These are phyloP conservation scores for Brenthis ino DNA, from an alignment of 2,888 invertebrate genomes.

Conservation along the genomic window DNA sequence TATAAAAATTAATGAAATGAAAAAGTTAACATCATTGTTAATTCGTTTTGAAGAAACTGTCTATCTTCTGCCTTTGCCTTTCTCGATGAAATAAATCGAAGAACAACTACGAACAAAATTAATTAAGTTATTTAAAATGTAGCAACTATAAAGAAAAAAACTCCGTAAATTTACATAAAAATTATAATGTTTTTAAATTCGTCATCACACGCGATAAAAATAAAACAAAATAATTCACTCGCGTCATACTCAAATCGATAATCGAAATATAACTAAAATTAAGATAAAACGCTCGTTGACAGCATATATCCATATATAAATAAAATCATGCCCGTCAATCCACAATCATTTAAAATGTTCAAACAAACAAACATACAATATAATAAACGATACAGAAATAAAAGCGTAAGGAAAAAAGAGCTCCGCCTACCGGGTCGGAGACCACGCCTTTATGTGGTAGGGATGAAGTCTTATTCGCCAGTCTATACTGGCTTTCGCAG, in stretches of 20 bases:
- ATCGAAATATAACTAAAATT: constrained; percentile 48
- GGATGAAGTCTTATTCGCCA: constrained; percentile 65
- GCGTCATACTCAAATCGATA: constrained; percentile 21
- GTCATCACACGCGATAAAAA: too few species aligned
- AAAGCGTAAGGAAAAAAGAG: constrained; percentile 60
- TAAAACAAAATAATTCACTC: too few species aligned
- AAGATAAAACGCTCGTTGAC: constrained; percentile 50
- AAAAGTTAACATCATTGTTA: too few species aligned
- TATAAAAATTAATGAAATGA: too few species aligned
- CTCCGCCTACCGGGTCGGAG: constrained; percentile 52
- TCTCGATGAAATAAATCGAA: too few species aligned
- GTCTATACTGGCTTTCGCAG: constrained; percentile 67
- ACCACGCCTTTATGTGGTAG: constrained; percentile 63
- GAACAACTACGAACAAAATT: too few species aligned
- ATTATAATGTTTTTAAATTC: too few species aligned
- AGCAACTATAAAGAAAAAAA: too few species aligned
- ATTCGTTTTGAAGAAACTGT: too few species aligned
- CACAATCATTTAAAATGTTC: constrained; percentile 66
- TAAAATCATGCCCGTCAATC: constrained; percentile 41
- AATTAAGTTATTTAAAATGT: too few species aligned
- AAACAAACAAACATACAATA: constrained; percentile 72
- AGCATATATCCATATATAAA: constrained; percentile 17
- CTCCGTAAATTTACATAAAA: too few species aligned
- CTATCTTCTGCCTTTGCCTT: too few species aligned
- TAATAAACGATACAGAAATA: constrained; percentile 69